These are phyloP conservation scores for Microctonus brassicae DNA, from an alignment of 2,888 invertebrate species.

Conservation along the genomic window DNA sequence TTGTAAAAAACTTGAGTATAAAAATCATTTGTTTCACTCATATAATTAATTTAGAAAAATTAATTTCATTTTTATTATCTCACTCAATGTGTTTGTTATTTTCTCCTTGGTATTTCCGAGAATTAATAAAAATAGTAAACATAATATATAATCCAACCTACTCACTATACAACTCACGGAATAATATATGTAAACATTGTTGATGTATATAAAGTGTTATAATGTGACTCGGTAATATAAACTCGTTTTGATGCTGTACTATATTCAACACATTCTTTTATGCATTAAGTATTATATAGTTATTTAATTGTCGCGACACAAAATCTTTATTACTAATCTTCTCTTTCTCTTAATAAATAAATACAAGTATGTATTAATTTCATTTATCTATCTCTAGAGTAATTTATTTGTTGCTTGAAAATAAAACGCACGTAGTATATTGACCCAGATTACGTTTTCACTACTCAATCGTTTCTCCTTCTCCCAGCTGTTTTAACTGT, in stretches of 20 bases:
- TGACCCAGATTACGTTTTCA: constrained; percentile 60
- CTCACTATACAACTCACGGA: constrained; percentile 10
- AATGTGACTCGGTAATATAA: background rate
- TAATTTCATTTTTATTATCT: background rate
- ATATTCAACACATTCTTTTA: background rate
- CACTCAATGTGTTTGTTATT: constrained; percentile 8
- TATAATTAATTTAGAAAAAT: too few species aligned
- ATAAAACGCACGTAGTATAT: constrained; percentile 50
- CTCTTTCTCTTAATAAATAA: too few species aligned
- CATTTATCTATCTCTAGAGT: too few species aligned
- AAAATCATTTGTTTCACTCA: too few species aligned
- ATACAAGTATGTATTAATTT: too few species aligned
- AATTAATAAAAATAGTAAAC: constrained; percentile 29
- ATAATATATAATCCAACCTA: constrained; percentile 15
- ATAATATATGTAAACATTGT: background rate
- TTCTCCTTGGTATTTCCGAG: constrained; percentile 29
- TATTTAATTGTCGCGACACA: background rate
- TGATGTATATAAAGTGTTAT: background rate
- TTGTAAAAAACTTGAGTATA: too few species aligned
- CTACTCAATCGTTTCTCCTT: constrained; percentile 35
- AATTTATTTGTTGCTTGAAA: background rate
- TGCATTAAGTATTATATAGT: too few species aligned
- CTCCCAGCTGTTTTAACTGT: constrained; percentile 36
- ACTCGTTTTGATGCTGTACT: background rate
- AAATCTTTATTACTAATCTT: constrained; percentile 1